These are phyloP conservation scores for Zaprionus tsacasi DNA, from an alignment of 1,140 invertebrate species.

Conservation along the genomic window DNA sequence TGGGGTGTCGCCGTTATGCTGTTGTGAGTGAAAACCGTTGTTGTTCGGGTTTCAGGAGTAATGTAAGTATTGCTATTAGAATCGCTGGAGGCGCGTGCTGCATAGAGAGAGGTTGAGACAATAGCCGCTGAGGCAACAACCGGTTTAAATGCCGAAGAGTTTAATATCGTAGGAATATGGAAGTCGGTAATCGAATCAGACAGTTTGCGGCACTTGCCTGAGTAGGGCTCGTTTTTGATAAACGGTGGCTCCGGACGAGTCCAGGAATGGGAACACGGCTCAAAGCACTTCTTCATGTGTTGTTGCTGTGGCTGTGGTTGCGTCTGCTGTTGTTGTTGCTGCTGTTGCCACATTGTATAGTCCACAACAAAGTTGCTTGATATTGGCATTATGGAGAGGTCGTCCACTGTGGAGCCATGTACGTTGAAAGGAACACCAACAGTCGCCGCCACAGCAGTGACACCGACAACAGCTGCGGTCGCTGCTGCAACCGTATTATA, in stretches of 20 bases:
- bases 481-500: slow-evolving; percentile 60
- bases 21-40: slow-evolving; percentile 65
- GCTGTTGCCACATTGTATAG: slow-evolving; percentile 87
- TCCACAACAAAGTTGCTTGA: slow-evolving; percentile 88
- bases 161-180: slow-evolving; percentile 65
- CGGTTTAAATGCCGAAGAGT: slow-evolving; percentile 88
- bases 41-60: slow-evolving; percentile 84
- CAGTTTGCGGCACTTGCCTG: slow-evolving; percentile 26
- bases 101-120: slow-evolving; percentile 62
- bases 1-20: slow-evolving; percentile 46
- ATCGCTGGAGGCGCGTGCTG: slow-evolving; percentile 55
- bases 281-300: slow-evolving; percentile 84
- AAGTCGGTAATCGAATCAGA: slow-evolving; percentile 39
- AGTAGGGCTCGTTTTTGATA: neutral
- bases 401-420: slow-evolving; percentile 84
- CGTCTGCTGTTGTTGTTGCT: slow-evolving; percentile 82
- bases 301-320: slow-evolving; percentile 37
- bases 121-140: slow-evolving; percentile 83
- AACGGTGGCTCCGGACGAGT: slow-evolving; percentile 76
- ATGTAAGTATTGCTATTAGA: slow-evolving; percentile 51
- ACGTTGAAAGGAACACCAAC: slow-evolving; percentile 86
- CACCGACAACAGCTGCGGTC: slow-evolving; percentile 68
- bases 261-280: slow-evolving; percentile 87
- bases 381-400: slow-evolving; percentile 84
- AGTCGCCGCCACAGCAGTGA: slow-evolving; percentile 67